Percentiles rank a stretch among this genome's conserved stretches.
Evolutionary conservation across 2,888 invertebrate genomes (phyloP).

Genomic region (Drosophila monieri): DNA sequence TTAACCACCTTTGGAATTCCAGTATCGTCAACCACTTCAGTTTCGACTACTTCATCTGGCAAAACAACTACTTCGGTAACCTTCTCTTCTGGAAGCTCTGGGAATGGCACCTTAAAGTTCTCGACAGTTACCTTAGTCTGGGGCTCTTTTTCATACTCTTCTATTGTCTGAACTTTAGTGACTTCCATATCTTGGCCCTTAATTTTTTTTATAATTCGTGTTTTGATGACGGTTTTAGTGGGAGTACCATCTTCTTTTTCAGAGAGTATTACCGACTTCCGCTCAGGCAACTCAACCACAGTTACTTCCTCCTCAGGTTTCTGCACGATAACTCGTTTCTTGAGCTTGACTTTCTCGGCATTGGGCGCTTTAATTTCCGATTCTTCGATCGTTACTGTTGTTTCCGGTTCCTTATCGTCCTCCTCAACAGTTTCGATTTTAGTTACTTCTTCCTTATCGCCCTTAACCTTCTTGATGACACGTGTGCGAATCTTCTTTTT

Average conservation of each 20-base stretch:
- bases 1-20: constrained; percentile 79
- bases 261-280: constrained; percentile 80
- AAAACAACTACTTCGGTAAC: constrained; percentile 72
- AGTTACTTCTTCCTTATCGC: constrained; percentile 63
- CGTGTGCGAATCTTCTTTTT: constrained; percentile 67
- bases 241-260: constrained; percentile 83
- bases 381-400: constrained; percentile 64
- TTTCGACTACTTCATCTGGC: constrained; percentile 77
- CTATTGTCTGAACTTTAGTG: constrained; percentile 82
- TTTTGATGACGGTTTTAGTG: constrained; percentile 83
- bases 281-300: constrained; percentile 81
- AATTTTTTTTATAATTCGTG: constrained; percentile 84
- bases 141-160: constrained; percentile 84
- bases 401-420: constrained; percentile 54
- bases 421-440: constrained; percentile 69
- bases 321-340: constrained; percentile 69
- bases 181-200: constrained; percentile 83
- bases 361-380: constrained; percentile 40
- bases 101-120: constrained; percentile 77
- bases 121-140: constrained; percentile 80
- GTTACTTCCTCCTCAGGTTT: constrained; percentile 75
- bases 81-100: constrained; percentile 71
- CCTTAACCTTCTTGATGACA: constrained; percentile 63
- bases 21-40: constrained; percentile 69
- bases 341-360: constrained; percentile 57